A percentile compares a stretch with the other conserved stretches of the same genome.
phyloP scores from a whole-genome alignment of 2,113 vertebrate species.

The Oryzias celebensis region DNA sequence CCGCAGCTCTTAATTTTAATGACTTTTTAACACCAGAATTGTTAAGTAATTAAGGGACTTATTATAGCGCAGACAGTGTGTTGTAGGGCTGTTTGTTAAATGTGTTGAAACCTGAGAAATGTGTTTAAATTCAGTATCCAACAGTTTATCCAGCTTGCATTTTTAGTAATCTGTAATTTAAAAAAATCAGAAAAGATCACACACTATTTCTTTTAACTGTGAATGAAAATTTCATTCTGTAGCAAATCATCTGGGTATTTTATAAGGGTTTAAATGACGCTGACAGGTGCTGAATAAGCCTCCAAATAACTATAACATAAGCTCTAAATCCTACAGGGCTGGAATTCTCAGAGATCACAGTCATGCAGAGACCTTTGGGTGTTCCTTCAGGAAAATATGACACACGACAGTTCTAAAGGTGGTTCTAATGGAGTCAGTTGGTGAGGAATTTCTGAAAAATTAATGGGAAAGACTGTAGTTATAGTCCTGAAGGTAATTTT shows the following conservation, averaged over 20 bases:
- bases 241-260: neutral
- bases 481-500: too few relatives aligned
- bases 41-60: neutral
- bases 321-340: conserved; percentile 31
- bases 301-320: conserved; percentile 8
- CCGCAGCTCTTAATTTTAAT: neutral
- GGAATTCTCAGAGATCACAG: conserved; percentile 5
- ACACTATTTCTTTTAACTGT: neutral
- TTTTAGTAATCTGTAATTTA: too few relatives aligned
- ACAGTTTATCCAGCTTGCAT: too few relatives aligned
- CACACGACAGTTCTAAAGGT: neutral
- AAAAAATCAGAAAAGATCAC: too few relatives aligned
- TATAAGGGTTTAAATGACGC: conserved; percentile 10
- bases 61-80: too few relatives aligned
- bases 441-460: too few relatives aligned
- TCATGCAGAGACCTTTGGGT: neutral
- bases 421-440: too few relatives aligned
- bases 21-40: conserved; percentile 1
- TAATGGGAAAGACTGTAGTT: too few relatives aligned
- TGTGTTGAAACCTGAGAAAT: too few relatives aligned
- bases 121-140: too few relatives aligned
- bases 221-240: neutral
- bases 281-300: conserved; percentile 16
- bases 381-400: neutral
- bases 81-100: too few relatives aligned